Conservation (phyloP, 2,888 invertebrate genomes). For the Tinea trinotella region DNA sequence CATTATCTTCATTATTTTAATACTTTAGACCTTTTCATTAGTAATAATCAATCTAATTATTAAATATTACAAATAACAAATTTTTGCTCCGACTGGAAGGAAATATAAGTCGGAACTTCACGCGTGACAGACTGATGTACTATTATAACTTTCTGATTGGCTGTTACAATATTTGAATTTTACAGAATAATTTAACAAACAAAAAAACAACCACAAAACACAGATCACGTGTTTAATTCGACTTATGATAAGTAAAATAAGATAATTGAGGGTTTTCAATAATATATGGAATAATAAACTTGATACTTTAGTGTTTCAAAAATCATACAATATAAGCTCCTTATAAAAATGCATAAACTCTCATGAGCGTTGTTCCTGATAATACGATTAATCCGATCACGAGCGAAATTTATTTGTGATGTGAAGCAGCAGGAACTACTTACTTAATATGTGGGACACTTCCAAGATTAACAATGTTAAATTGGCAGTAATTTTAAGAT, state of each 20-base stretch:
- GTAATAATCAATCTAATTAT: no score
- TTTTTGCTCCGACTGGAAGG: no score
- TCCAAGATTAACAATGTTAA: background rate
- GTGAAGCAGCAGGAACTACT: background rate
- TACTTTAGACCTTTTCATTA: no score
- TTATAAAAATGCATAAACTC: constrained; percentile 25
- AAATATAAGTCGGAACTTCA: no score
- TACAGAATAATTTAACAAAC: background rate
- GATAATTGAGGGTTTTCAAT: no score
- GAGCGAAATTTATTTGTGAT: background rate
- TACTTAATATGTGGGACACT: background rate
- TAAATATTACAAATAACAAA: no score
- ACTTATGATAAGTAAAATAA: no score
- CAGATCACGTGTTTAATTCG: no score
- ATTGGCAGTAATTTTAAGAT: background rate
- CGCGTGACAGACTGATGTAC: no score
- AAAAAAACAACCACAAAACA: no score
- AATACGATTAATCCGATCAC: constrained; percentile 10
- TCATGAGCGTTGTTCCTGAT: constrained; percentile 20
- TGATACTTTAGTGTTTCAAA: background rate
- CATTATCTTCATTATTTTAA: background rate
- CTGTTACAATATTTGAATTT: no score
- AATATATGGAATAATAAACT: background rate
- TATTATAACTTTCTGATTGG: no score
- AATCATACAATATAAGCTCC: constrained; percentile 26